Conservation (phyloP, 2,888 invertebrate genomes). For the Pollenia labialis region DNA sequence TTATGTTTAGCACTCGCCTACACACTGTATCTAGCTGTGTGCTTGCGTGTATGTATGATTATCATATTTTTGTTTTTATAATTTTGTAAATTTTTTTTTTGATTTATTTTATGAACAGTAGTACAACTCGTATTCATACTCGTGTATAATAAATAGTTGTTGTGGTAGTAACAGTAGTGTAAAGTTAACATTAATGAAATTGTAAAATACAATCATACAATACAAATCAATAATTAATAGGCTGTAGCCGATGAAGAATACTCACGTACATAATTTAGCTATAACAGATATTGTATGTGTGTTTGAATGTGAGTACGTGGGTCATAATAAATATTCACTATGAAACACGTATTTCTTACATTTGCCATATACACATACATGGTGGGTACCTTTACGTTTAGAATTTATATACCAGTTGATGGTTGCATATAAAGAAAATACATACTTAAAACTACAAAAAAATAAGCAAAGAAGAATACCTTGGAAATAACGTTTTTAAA, state of each 20-base stretch:
- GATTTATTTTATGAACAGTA: conserved; percentile 3
- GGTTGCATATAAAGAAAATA: not conserved
- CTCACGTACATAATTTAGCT: not conserved
- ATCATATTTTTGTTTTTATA: not conserved
- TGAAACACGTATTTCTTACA: conserved; percentile 12
- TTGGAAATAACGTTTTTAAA: conserved; percentile 74
- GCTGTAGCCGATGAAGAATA: conserved; percentile 21
- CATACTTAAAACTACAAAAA: not conserved
- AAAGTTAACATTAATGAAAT: conserved; percentile 28
- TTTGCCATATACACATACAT: not conserved
- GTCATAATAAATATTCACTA: conserved; percentile 37
- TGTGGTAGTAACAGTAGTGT: not conserved
- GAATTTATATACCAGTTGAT: conserved; percentile 4
- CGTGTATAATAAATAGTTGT: conserved; percentile 10
- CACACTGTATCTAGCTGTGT: conserved; percentile 8
- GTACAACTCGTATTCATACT: not conserved
- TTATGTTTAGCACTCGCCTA: conserved; percentile 18
- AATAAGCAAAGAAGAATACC: conserved; percentile 72
- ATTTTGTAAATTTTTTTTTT: not conserved
- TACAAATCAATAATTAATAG: conserved; percentile 11
- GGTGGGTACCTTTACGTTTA: not conserved
- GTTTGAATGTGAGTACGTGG: conserved; percentile 34
- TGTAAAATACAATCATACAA: conserved; percentile 17
- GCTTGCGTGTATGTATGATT: too few species aligned
- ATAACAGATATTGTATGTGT: not conserved